Evolutionary conservation across 2,113 vertebrate species (phyloP), one percentile per base, ranked within the genome.

Genomic region (Manacus vitellinus): DNA sequence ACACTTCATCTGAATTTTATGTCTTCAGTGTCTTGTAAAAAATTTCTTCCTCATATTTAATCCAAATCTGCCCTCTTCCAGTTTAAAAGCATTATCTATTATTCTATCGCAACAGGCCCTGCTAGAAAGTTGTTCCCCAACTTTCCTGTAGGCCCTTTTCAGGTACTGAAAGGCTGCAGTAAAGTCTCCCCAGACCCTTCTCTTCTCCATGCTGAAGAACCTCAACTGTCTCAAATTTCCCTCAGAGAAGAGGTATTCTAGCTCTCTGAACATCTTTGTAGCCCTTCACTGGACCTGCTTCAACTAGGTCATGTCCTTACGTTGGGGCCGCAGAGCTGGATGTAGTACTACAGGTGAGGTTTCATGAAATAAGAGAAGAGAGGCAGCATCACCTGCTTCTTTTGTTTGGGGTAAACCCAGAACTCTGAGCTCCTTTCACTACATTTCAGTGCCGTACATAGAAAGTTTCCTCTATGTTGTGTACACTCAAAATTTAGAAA

Each of bases 381-480:
- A 20, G 20, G 25, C 28, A 66, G 14, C 31, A 18, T 35, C 28
- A 55, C 49, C 4, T 30, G 31, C 12, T 44, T 44, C 8, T 66
- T 55, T 35, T 55, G 28, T 30, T 13, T 28, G 62, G 6, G 6
- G 23, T 65, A 59, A 85, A 47, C 3, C 3, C 5, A 19, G 19
- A 84, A 37, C 5, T 39, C 33, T 56, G 13, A 68, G 6, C 2
- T 49, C 19, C 8, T 91, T 84, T 77, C 25, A 30, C 4, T 23
- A 6, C 31, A 2, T 68, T 84, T 51, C 23, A 47, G 19, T 37
- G 33, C 3, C 62, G 5, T 35, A n/a, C 33, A 44, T 10, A 3
- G 30, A 20, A 4, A 8, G 2, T 0, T 7, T 49, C 9, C 39
- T 41, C 39, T 41, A 41, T 41, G 49, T n/a, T 61, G 3, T 10